phyloP scores from a whole-genome alignment of 2,888 invertebrate genomes.

The Dromius quadrimaculatus region DNA sequence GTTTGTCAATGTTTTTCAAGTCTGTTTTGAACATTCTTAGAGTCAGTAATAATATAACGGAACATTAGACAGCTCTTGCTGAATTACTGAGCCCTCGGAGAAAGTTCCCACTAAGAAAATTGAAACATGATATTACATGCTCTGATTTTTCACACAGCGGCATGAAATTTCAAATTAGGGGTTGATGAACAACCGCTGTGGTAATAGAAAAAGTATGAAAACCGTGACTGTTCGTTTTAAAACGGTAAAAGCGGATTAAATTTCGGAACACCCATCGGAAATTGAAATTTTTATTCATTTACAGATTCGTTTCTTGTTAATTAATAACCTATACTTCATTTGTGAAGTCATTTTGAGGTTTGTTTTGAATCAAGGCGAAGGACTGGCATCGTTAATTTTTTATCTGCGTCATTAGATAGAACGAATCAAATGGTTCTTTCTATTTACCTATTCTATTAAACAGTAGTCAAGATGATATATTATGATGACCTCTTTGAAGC shows the following conservation, averaged over 20 bases:
- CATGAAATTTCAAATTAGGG: slow-evolving; percentile 49
- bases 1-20: too few species aligned
- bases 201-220: slow-evolving; percentile 47
- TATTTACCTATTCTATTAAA: slow-evolving; percentile 10
- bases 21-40: too few species aligned
- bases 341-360: neutral
- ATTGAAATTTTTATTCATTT: slow-evolving; percentile 33
- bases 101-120: slow-evolving; percentile 40
- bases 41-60: slow-evolving; percentile 19
- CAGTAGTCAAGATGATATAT: slow-evolving; percentile 19
- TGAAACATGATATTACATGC: slow-evolving; percentile 49
- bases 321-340: slow-evolving; percentile 19
- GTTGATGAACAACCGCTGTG: slow-evolving; percentile 22
- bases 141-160: slow-evolving; percentile 45
- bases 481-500: too few species aligned
- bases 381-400: slow-evolving; percentile 14
- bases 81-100: slow-evolving; percentile 16
- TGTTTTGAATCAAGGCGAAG: slow-evolving; percentile 13
- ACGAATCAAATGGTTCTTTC: slow-evolving; percentile 25
- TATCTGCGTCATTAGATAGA: slow-evolving; percentile 27
- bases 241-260: slow-evolving; percentile 40
- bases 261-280: slow-evolving; percentile 33
- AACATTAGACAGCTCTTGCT: neutral
- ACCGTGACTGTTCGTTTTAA: slow-evolving; percentile 47
- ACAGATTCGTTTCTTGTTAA: slow-evolving; percentile 34